Percentiles rank a stretch among this genome's conserved stretches.
Conservation (phyloP, 2,888 invertebrate genomes). For the Chirona hameri region DNA sequence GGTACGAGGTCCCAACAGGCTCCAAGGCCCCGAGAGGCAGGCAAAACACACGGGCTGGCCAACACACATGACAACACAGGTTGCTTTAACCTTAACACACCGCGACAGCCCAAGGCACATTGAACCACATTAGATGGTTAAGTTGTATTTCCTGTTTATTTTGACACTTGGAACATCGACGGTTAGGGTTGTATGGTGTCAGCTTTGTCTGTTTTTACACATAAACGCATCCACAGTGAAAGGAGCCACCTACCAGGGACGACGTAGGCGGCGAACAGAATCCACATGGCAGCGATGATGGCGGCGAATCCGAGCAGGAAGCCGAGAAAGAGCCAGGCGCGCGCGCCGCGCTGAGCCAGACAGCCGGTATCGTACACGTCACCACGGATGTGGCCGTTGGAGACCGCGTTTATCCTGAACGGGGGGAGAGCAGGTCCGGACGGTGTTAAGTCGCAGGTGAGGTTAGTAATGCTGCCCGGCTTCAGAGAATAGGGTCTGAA, state of each 20-base stretch:
- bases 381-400: slow-evolving; percentile 86
- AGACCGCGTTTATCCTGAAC: slow-evolving; percentile 82
- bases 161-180: no score
- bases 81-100: no score
- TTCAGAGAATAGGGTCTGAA: no score
- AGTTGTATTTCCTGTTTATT: no score
- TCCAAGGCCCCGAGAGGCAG: not conserved
- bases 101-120: no score
- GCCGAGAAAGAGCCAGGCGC: slow-evolving; percentile 92
- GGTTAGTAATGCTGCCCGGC: no score
- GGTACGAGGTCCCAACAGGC: not conserved
- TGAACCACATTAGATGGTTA: no score
- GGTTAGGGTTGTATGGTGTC: no score
- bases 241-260: slow-evolving; percentile 44
- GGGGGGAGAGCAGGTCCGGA: not conserved
- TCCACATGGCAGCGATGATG: slow-evolving; percentile 93
- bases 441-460: no score
- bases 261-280: slow-evolving; percentile 79
- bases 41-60: no score
- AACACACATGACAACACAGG: no score
- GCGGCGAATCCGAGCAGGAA: slow-evolving; percentile 96
- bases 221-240: not conserved
- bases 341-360: slow-evolving; percentile 79
- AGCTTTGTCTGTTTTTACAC: no score
- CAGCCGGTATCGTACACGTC: slow-evolving; percentile 80